These are phyloP conservation scores for Cryptus viduatorius DNA, from an alignment of 2,888 invertebrate genomes.

Conservation along the genomic window DNA sequence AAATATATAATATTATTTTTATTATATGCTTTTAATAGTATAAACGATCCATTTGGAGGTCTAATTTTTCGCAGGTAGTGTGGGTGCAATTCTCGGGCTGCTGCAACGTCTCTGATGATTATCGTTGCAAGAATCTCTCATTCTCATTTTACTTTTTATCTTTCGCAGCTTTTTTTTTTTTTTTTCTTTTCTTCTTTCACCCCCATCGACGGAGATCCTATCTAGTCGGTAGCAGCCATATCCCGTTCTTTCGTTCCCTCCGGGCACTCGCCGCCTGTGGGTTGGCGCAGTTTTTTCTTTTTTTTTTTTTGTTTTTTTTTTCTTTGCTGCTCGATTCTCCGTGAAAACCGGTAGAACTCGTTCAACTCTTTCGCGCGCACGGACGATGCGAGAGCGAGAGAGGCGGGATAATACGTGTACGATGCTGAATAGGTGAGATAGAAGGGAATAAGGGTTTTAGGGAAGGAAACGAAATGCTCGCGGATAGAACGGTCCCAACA, in stretches of 20 bases:
- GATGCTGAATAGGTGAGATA: slow-evolving; percentile 42
- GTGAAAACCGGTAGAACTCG: slow-evolving; percentile 78
- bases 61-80: background rate
- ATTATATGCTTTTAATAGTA: background rate
- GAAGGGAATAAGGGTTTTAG: slow-evolving; percentile 47
- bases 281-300: slow-evolving; percentile 62
- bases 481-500: background rate
- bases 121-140: slow-evolving; percentile 77
- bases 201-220: slow-evolving; percentile 40
- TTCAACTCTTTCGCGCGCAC: slow-evolving; percentile 69
- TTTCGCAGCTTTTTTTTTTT: slow-evolving; percentile 19
- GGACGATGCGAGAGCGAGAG: slow-evolving; percentile 49
- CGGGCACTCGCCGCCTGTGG: slow-evolving; percentile 21
- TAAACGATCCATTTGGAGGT: background rate
- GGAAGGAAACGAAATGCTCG: slow-evolving; percentile 48
- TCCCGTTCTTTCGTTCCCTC: slow-evolving; percentile 36
- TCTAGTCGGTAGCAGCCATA: slow-evolving; percentile 44
- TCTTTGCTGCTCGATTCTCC: slow-evolving; percentile 68
- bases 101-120: slow-evolving; percentile 70
- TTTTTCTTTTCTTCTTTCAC: slow-evolving; percentile 22
- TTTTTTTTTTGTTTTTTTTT: slow-evolving; percentile 65
- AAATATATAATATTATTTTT: background rate
- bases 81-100: background rate
- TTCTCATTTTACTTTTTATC: slow-evolving; percentile 44
- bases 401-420: slow-evolving; percentile 39